phyloP scores from a whole-genome alignment of 2,797 vertebrate genomes.

The Molothrus ater region DNA sequence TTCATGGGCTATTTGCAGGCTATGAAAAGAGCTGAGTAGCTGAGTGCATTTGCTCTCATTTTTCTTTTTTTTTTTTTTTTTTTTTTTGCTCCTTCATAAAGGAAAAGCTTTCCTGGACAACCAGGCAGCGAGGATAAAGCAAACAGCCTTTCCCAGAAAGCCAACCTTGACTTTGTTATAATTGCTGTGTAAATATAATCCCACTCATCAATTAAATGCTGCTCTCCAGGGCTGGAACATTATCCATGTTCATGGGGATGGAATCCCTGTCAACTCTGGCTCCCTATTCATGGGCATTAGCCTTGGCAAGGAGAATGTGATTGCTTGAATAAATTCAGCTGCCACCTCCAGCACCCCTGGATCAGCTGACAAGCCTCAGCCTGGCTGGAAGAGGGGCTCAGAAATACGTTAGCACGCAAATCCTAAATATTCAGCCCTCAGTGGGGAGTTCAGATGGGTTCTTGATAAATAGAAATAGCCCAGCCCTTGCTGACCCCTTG shows the following conservation, averaged over 20 bases:
- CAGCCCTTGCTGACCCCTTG: background rate
- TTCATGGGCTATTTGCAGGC: background rate
- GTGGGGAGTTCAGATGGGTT: background rate
- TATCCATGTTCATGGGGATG: conserved; percentile 45
- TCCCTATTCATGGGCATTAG: conserved; percentile 47
- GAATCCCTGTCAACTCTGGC: conserved; percentile 40
- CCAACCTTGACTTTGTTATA: conserved; percentile 31
- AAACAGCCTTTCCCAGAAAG: conserved; percentile 6
- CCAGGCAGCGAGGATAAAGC: background rate
- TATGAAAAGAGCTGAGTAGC: background rate
- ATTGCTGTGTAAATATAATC: conserved; percentile 62
- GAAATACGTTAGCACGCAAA: conserved; percentile 15
- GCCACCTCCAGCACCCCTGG: conserved; percentile 22
- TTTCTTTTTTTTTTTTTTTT: background rate
- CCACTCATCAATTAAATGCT: conserved; percentile 41
- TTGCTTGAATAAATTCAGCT: conserved; percentile 63
- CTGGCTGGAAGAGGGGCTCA: conserved; percentile 7
- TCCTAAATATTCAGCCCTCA: conserved; percentile 46
- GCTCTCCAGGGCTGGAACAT: conserved; percentile 14
- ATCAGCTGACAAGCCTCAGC: background rate
- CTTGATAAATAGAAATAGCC: background rate
- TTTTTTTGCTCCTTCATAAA: background rate
- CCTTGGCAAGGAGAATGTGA: conserved; percentile 52
- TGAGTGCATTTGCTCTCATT: background rate
- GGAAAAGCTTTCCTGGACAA: conserved; percentile 20